Conservation (phyloP, 2,888 invertebrate genomes). For the Leptarthrus brevirostris region DNA sequence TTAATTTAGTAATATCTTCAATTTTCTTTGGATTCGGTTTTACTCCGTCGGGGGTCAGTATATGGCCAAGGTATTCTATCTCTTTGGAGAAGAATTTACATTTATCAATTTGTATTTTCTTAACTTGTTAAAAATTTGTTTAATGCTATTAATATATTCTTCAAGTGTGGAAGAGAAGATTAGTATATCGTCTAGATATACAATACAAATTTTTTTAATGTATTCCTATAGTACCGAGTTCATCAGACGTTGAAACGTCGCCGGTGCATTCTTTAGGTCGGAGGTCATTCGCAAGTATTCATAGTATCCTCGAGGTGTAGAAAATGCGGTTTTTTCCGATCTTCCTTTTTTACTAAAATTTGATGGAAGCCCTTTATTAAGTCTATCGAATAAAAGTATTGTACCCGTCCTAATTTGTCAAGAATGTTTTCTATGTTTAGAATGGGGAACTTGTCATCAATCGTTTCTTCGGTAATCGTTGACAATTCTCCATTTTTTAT, state of each 20-base stretch:
- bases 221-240: constrained; percentile 50
- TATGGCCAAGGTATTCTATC: constrained; percentile 52
- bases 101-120: constrained; percentile 52
- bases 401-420: too few species aligned
- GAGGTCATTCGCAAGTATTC: constrained; percentile 46
- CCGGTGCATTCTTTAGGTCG: constrained; percentile 48
- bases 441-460: too few species aligned
- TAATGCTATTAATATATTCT: constrained; percentile 47
- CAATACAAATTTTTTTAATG: constrained; percentile 50
- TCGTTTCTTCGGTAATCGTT: background rate
- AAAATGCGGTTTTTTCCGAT: too few species aligned
- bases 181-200: constrained; percentile 53
- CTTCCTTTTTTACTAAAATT: too few species aligned
- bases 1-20: constrained; percentile 27
- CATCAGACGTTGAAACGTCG: constrained; percentile 52
- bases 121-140: constrained; percentile 48
- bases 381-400: too few species aligned
- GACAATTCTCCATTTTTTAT: constrained; percentile 12
- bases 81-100: constrained; percentile 50
- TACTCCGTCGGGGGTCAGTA: constrained; percentile 49
- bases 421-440: too few species aligned
- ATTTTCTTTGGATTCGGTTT: constrained; percentile 52
- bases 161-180: constrained; percentile 49
- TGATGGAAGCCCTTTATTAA: too few species aligned
- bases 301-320: constrained; percentile 34